These are phyloP conservation scores for Schrankia costaestrigalis DNA, from an alignment of 2,888 invertebrate species.

Conservation along the genomic window DNA sequence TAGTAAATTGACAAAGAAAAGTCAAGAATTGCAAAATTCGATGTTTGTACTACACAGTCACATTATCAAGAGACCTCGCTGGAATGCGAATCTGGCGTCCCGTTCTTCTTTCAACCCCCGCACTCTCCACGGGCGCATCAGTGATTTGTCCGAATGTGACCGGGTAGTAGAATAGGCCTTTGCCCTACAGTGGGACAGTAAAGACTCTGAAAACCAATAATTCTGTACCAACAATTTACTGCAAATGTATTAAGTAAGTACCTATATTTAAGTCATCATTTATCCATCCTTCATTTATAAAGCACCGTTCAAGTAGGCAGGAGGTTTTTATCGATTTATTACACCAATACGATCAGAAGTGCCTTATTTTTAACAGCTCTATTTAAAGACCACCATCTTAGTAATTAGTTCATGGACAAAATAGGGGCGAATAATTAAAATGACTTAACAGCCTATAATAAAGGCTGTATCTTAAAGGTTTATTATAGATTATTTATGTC, in stretches of 20 bases:
- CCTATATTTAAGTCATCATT: conserved; percentile 46
- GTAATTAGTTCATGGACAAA: conserved; percentile 60
- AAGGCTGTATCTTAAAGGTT: conserved; percentile 47
- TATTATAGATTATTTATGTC: conserved; percentile 57
- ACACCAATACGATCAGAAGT: conserved; percentile 61
- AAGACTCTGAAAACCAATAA: too few relatives aligned
- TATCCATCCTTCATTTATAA: too few relatives aligned
- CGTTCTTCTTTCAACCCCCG: too few relatives aligned
- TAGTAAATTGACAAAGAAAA: too few relatives aligned
- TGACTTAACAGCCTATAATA: conserved; percentile 79
- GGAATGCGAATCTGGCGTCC: too few relatives aligned
- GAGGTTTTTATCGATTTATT: conserved; percentile 67
- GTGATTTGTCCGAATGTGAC: too few relatives aligned
- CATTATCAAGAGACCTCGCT: too few relatives aligned
- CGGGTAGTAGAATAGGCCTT: too few relatives aligned
- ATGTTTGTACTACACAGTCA: too few relatives aligned
- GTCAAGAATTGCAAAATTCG: too few relatives aligned
- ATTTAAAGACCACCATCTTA: conserved; percentile 74
- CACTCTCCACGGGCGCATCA: too few relatives aligned
- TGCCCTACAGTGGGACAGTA: too few relatives aligned
- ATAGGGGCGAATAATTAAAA: conserved; percentile 76
- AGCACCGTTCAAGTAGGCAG: conserved; percentile 68
- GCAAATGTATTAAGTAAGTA: conserved; percentile 54
- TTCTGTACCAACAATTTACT: conserved; percentile 46
- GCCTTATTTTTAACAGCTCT: conserved; percentile 71